Percentiles rank a stretch among this genome's conserved stretches.
These are phyloP conservation scores for Carterocephalus palaemon DNA, from an alignment of 2,888 invertebrate species.

Conservation along the genomic window DNA sequence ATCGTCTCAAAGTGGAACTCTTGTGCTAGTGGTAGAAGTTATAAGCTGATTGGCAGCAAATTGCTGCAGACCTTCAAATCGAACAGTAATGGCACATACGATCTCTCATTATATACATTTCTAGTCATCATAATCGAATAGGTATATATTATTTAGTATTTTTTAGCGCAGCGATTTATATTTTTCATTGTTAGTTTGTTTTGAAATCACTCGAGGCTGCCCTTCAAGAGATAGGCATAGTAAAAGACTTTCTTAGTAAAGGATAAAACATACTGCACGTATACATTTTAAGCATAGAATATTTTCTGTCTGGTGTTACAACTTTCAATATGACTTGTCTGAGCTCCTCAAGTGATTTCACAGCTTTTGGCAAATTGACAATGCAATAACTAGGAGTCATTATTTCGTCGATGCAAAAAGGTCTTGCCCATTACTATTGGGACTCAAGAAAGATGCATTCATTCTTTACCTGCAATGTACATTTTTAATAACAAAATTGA, in stretches of 20 bases:
- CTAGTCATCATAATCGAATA: slow-evolving; percentile 69
- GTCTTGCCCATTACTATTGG: too few relatives aligned
- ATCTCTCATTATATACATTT: slow-evolving; percentile 67
- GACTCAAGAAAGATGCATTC: too few relatives aligned
- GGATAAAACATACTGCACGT: too few relatives aligned
- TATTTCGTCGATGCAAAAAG: not conserved
- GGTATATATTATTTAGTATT: slow-evolving; percentile 44
- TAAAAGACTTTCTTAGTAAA: not conserved
- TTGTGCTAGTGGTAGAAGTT: too few relatives aligned
- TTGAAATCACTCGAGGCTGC: slow-evolving; percentile 25
- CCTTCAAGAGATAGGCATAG: not conserved
- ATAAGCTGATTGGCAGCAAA: too few relatives aligned
- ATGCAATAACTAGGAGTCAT: slow-evolving; percentile 29
- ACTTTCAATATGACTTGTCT: not conserved
- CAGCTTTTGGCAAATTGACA: slow-evolving; percentile 33
- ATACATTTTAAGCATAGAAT: not conserved
- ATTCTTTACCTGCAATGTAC: too few relatives aligned
- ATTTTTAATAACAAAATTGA: too few relatives aligned
- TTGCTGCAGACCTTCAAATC: too few relatives aligned
- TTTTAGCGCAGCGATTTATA: slow-evolving; percentile 37
- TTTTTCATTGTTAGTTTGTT: slow-evolving; percentile 42
- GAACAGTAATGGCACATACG: too few relatives aligned
- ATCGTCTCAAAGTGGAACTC: too few relatives aligned
- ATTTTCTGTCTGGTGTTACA: not conserved
- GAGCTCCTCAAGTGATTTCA: slow-evolving; percentile 21